These are phyloP conservation scores for Crepidodera aurea DNA, from an alignment of 2,888 invertebrate genomes.

Conservation along the genomic window DNA sequence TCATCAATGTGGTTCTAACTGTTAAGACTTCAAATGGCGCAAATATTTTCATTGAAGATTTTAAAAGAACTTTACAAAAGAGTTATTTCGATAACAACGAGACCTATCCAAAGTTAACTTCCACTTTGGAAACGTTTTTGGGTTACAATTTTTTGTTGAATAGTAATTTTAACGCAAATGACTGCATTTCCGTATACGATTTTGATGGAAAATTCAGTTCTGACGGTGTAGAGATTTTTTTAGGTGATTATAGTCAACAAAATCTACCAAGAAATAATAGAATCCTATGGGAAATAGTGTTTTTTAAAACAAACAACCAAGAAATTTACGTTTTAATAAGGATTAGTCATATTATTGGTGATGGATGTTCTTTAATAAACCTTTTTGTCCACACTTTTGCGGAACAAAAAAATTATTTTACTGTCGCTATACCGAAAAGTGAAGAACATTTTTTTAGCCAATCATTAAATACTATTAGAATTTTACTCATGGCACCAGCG, in stretches of 20 bases:
- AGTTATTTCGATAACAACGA: neutral
- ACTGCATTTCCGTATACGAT: neutral
- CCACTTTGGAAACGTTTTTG: neutral
- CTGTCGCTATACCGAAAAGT: neutral
- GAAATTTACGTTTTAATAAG: neutral
- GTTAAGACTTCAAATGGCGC: neutral
- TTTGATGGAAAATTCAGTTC: neutral
- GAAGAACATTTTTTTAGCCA: neutral
- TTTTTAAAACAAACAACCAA: neutral
- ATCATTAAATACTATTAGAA: neutral
- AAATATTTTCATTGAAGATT: neutral
- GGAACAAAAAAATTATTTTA: neutral
- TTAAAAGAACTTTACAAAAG: neutral
- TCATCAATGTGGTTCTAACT: neutral
- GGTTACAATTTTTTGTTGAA: constrained; percentile 5
- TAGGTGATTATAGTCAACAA: neutral
- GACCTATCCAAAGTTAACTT: constrained; percentile 4
- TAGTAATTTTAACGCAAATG: neutral
- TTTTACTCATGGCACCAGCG: neutral
- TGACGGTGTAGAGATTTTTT: neutral
- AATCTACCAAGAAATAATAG: neutral
- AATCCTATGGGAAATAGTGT: neutral
- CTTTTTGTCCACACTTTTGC: neutral
- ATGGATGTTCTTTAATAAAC: neutral
- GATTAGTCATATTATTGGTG: constrained; percentile 8